Base-by-base conservation (phyloP, 2,113 vertebrate genomes). In the Serilophus lunatus region DNA sequence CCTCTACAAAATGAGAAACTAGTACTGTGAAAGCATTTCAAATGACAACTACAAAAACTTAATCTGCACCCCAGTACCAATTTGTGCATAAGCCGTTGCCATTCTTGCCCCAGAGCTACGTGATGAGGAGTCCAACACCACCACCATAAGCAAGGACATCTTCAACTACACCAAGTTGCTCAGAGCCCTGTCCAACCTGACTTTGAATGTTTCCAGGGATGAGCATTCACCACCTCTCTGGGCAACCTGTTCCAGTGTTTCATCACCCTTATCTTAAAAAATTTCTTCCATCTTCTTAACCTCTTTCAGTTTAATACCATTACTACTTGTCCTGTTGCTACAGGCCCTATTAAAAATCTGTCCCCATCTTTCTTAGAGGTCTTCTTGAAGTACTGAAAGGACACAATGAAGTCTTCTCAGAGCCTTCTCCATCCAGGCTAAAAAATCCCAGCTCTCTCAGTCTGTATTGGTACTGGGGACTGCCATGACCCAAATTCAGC, bases 111-210 rank as follows among this genome's bases (percentile, higher is more conserved):
- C 50, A 61, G 26, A 74, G 49, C 4, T 40, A 18, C 3, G 2
- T 28, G 63, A 40, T 24, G 15, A 59, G 20, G 17, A 31, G 15
- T 68, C 53, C 47, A 50, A n/a, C 3, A 25, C 0, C 0, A 6
- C 8, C 35, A 60, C 44, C 11, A 16, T 23, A 8, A 74, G 11
- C 25, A 91, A 38, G 25, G n/a, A 42, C 42, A 42, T 42, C 25
- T 78, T 78, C 65, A 56, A 36, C 42, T 18, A 29, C 13, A 57
- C 6, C 28, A 63, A 47, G 19, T 19, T 70, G 17, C n/a, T 69
- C 70, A 76, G 17, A 89, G 25, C n/a, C 47, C 20, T 18, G 40
- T 54, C 29, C n/a, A 61, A 40, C 7, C 9, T 26, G 38, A 53
- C 20, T 25, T 35, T 53, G n/a, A 61, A 47, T 40, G 11, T 49